Conservation (phyloP, 2,113 vertebrate genomes). For the Tinamus guttatus region DNA sequence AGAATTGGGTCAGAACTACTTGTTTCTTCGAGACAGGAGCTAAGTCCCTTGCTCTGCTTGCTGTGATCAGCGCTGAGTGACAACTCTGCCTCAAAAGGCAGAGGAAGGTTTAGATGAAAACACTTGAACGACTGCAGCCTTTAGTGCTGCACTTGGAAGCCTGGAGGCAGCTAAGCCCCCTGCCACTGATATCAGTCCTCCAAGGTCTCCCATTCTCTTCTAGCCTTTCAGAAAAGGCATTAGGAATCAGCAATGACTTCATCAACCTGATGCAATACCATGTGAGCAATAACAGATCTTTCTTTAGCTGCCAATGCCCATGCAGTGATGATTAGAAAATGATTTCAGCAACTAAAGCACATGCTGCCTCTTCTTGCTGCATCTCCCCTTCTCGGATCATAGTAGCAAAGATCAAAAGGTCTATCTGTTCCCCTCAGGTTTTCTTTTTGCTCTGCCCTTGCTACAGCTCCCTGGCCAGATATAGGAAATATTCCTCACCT, state of each 20-base stretch:
- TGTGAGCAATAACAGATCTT: background rate
- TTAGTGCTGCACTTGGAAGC: background rate
- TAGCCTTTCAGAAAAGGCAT: background rate
- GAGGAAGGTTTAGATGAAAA: background rate
- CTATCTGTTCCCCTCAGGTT: background rate
- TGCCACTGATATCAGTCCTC: background rate
- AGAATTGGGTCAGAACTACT: background rate
- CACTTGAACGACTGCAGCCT: background rate
- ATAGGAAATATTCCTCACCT: constrained; percentile 75
- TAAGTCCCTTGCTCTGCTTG: background rate
- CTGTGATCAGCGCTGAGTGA: background rate
- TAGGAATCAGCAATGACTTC: constrained; percentile 47
- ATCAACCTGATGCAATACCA: constrained; percentile 54
- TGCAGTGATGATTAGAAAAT: background rate
- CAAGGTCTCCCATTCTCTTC: background rate
- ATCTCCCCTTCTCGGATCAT: background rate
- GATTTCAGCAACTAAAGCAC: background rate
- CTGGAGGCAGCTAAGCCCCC: background rate
- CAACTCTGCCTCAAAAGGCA: background rate
- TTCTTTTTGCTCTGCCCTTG: background rate
- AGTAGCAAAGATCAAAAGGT: background rate
- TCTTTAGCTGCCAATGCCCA: background rate
- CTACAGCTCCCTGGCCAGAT: background rate
- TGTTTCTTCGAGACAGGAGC: background rate
- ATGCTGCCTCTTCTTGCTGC: background rate